Base-by-base conservation (phyloP, 2,113 vertebrate genomes). In the Centropristis striata region DNA sequence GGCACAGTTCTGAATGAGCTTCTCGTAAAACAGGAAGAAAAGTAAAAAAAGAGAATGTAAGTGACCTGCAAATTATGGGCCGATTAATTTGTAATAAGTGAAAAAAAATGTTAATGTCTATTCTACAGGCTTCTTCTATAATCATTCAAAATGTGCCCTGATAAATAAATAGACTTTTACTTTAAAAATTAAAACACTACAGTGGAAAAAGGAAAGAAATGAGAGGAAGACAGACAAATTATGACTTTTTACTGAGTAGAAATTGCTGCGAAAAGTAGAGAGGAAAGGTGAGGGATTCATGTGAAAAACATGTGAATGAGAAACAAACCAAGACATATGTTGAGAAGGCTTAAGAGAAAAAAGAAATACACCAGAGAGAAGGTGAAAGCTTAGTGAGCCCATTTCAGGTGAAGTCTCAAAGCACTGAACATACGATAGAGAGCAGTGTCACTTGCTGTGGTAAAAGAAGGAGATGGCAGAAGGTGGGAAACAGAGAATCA, bases 401-500 rank as follows among this genome's bases (percentile, higher is more conserved):
- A 85, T 88, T 87, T 78, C 85, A 90, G 90, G 86, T 86, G 80
- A 88, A 85, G 81, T 81, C 87, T 88, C 57, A 16, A 47, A 47
- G 86, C 15, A n/a, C 57, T 61, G 76, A 89, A 71, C 84, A 75
- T 66, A 84, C 47, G 77, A 90, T 78, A 69, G 67, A 78, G 84
- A 68, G 74, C 67, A 86, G 88, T 77, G 78, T 78, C 64, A 84
- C 83, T 87, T 72, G 25, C 85, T 90, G 85, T 86, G 86, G 87
- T 89, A 91, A 47, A 71, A 78, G 80, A 71, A 83, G 65, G 68
- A 86, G 84, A 92, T 80, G 86, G 88, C 85, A 78, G 83, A 92
- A 95, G 93, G 94, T 94, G 93, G 94, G 91, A 94, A 93, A 90
- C 67, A 71, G 89, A 91, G 93, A 92, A 92, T 90, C 67, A 71